Evolutionary conservation across 1,140 invertebrate genomes (phyloP).

Genomic region (Cyrtorhinus lividipennis): DNA sequence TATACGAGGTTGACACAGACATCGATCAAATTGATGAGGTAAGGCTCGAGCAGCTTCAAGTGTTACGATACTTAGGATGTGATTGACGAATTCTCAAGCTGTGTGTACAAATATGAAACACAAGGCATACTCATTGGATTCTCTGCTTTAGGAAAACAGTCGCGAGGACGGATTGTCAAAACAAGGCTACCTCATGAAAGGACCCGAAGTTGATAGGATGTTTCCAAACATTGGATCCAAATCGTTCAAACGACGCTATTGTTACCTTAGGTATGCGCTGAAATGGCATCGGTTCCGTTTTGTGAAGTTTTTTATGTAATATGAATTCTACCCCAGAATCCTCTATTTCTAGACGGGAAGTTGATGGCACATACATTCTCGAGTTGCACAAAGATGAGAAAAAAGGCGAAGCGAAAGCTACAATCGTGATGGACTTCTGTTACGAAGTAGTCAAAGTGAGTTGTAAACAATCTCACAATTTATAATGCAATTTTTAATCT

Average conservation of each 20-base stretch:
- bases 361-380: conserved; percentile 77
- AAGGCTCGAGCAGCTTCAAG: too few relatives aligned
- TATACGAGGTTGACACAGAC: conserved; percentile 77
- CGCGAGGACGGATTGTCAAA: conserved; percentile 55
- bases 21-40: conserved; percentile 66
- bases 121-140: not conserved
- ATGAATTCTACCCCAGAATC: too few relatives aligned
- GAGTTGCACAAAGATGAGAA: conserved; percentile 88
- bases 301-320: not conserved
- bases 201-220: conserved; percentile 74
- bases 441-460: conserved; percentile 66
- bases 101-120: not conserved
- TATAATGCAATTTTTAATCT: not conserved
- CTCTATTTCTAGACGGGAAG: conserved; percentile 52
- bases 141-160: not conserved
- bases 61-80: too few relatives aligned
- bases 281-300: not conserved
- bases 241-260: conserved; percentile 81
- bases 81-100: too few relatives aligned
- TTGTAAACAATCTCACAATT: conserved; percentile 15
- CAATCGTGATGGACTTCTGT: conserved; percentile 88
- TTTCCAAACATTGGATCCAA: conserved; percentile 74
- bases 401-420: conserved; percentile 73
- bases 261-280: conserved; percentile 44
- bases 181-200: conserved; percentile 78